Conservation (phyloP, 2,888 invertebrate genomes). For the Brachylomia viminalis region DNA sequence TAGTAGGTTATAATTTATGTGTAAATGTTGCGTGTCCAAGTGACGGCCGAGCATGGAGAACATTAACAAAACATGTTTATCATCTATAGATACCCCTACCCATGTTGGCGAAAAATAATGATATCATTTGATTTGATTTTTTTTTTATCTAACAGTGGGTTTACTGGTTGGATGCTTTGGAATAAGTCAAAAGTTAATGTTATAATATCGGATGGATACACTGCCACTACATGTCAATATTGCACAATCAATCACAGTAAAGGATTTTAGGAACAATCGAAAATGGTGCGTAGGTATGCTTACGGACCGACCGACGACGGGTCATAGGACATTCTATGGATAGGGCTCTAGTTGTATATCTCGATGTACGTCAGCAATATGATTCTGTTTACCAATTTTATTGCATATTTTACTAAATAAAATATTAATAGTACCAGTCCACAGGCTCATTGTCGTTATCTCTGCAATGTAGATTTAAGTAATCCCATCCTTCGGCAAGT, state of each 20-base stretch:
- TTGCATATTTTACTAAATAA: neutral
- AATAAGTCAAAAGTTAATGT: neutral
- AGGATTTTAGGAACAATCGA: neutral
- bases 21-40: no score
- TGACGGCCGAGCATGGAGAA: no score
- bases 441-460: conserved; percentile 76
- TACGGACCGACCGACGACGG: neutral
- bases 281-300: neutral
- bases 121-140: no score
- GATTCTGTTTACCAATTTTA: neutral
- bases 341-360: neutral
- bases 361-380: neutral
- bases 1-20: no score
- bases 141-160: neutral
- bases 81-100: no score
- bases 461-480: conserved; percentile 76
- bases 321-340: neutral
- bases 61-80: no score
- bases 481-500: conserved; percentile 67
- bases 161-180: neutral
- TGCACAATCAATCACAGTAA: neutral
- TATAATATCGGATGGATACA: neutral
- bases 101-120: no score
- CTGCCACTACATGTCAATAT: neutral
- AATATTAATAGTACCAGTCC: conserved; percentile 76